Evolutionary conservation across 2,888 invertebrate species (phyloP).

Genomic region (Pinctada fucata): DNA sequence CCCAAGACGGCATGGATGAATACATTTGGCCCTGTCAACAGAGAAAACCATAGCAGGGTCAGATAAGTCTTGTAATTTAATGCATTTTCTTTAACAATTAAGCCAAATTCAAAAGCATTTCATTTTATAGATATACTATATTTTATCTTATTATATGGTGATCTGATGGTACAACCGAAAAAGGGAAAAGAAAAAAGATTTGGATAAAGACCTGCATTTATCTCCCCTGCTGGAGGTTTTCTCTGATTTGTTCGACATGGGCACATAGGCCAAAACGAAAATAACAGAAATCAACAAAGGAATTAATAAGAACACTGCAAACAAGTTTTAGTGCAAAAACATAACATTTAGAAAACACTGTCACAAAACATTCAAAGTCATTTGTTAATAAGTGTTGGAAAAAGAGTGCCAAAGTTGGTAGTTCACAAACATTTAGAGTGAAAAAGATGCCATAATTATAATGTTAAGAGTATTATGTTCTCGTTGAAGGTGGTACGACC

Average conservation of each 20-base stretch:
- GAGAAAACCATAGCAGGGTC: constrained; percentile 49
- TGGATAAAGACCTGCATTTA: constrained; percentile 2
- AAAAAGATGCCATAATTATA: neutral
- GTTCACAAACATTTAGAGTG: neutral
- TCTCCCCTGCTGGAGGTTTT: constrained; percentile 29
- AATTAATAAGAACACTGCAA: constrained; percentile 22
- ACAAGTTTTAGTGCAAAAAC: constrained; percentile 25
- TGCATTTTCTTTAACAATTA: neutral
- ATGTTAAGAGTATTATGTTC: no score
- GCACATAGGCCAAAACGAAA: constrained; percentile 24
- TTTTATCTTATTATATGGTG: neutral
- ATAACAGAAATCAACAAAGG: constrained; percentile 17
- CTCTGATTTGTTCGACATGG: constrained; percentile 24
- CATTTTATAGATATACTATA: neutral
- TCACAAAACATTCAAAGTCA: constrained; percentile 28
- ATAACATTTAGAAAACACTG: constrained; percentile 27
- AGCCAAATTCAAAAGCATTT: constrained; percentile 7
- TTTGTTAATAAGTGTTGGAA: no score
- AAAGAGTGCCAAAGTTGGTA: neutral
- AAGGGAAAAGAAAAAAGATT: neutral
- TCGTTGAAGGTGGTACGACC: no score
- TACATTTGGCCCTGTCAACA: constrained; percentile 49
- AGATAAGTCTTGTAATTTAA: constrained; percentile 21
- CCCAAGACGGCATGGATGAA: constrained; percentile 44
- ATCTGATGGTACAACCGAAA: neutral